Base-by-base conservation (phyloP, 23 tunicate species). In the Aplidium turbinatum region DNA sequence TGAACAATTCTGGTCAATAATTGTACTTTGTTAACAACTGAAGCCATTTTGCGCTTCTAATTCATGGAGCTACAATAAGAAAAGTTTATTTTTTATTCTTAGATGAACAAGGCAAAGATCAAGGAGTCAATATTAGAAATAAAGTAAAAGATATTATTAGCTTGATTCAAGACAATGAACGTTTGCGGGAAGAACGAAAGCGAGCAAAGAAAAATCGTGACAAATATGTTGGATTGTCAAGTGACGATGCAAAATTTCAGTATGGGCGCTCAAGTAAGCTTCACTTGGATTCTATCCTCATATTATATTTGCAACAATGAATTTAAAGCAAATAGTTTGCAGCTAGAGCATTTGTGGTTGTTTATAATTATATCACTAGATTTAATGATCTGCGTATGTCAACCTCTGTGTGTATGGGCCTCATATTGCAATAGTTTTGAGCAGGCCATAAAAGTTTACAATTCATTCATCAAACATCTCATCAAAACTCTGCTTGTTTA, bases 61-160 rank as follows among this genome's bases (percentile, higher is more conserved):
- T n/a, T n/a, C n/a, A 42, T 42, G 48, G 48, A 42, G 48, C 48
- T 42, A 9, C 9, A 42, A 42, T 42, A 13, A 42, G 13, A n/a
- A 56, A 56, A 56, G 63, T 11, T 56, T 56, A 20, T 23, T 56
- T 47, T 71, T 68, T 35, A 29, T 22, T 21, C 6, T 25, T 62
- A 73, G 93, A 93, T 81, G 98, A 93, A 35, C 87, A 81, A 33
- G 98, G 98, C 27, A 93, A 93, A 38, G 98, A 93, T 60, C 92
- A 85, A 47, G 98, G 98, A 2, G 64, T 93, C 11, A 93, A 93
- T 35, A 89, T 93, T 2, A 57, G 98, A 52, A 85, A 86, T 55
- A 86, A 81, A 71, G 93, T 91, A n/a, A 93, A 93, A 62, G 98
- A 93, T 1, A 53, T 93, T 30, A 71, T 93, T 62, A 36, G 57